Conservation (phyloP, 2,797 vertebrate species). For the Gallinago solitaria region DNA sequence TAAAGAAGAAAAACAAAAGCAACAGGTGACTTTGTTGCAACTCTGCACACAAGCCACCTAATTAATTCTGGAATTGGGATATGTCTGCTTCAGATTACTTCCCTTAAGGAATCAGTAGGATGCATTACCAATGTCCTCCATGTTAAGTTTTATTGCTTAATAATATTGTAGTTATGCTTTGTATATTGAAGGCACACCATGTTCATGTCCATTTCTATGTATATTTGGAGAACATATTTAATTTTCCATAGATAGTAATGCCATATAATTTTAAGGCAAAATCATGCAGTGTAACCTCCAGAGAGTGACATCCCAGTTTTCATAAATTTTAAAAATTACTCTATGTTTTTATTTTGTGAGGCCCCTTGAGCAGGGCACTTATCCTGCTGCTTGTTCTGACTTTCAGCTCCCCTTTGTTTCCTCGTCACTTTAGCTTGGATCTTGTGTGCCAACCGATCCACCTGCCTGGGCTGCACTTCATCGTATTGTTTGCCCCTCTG, state of each 20-base stretch:
- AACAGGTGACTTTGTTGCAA: background rate
- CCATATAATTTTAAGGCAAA: background rate
- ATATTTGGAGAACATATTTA: background rate
- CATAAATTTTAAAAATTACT: background rate
- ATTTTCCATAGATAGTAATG: background rate
- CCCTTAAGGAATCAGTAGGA: background rate
- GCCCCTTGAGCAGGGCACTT: background rate
- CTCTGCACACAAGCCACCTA: background rate
- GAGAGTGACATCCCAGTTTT: background rate
- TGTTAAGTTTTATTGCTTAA: background rate
- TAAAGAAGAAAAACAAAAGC: background rate
- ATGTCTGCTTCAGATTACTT: background rate
- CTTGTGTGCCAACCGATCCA: background rate
- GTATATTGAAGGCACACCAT: background rate
- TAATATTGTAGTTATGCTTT: background rate
- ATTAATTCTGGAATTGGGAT: background rate
- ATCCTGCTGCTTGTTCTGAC: background rate
- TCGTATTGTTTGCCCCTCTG: background rate
- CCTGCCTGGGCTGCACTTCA: background rate
- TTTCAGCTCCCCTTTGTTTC: background rate
- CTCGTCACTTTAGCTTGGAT: background rate
- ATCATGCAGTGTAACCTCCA: background rate
- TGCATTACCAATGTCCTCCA: background rate
- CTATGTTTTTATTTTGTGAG: background rate
- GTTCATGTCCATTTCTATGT: background rate